Evolutionary conservation across 2,113 vertebrate species (phyloP), one percentile per base, ranked within the genome.

Genomic region (Bagarius yarrelli): DNA sequence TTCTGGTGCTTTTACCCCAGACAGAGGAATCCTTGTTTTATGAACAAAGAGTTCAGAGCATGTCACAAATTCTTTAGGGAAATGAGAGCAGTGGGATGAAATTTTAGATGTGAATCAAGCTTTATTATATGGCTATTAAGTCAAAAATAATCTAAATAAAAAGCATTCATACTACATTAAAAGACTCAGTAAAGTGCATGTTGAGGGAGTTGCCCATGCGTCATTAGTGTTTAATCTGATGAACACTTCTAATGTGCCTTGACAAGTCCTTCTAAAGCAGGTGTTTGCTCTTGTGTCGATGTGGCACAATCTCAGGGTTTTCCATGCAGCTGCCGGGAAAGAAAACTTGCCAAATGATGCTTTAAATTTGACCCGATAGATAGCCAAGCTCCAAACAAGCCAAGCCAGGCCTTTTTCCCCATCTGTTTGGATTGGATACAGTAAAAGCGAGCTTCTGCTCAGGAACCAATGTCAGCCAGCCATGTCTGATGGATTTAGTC

Each of bases 361-460:
- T 76, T 52, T 57, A 15, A 78, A 19, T 30, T 74, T 55, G 32
- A 67, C 56, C 21, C 8, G 5, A 8, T 25, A 19, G 19, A n/a
- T 40, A 56, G 47, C 76, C 55, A 74, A 70, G 71, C 32, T 61
- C 30, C 16, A 40, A 66, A 57, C 59, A 56, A 81, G 59, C 59
- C 60, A 57, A 36, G 53, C 70, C 36, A 44, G 59, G 50, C 34
- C 27, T 76, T 32, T 82, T 79, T 70, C 69, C 27, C 55, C 32
- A 60, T 78, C 55, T 60, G 81, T 81, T 86, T 85, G 82, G 13
- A 34, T 64, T 85, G 81, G 80, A 81, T 18, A 36, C 44, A 11
- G n/a, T 74, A 83, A 47, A 85, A 52, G 83, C 79, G 59, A 23
- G 40, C 44, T 50, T 34, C 23, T 30, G 66, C 69, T 81, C 40